These are phyloP conservation scores for Ondatra zibethicus DNA, from an alignment of 2,113 vertebrate species.

Conservation along the genomic window DNA sequence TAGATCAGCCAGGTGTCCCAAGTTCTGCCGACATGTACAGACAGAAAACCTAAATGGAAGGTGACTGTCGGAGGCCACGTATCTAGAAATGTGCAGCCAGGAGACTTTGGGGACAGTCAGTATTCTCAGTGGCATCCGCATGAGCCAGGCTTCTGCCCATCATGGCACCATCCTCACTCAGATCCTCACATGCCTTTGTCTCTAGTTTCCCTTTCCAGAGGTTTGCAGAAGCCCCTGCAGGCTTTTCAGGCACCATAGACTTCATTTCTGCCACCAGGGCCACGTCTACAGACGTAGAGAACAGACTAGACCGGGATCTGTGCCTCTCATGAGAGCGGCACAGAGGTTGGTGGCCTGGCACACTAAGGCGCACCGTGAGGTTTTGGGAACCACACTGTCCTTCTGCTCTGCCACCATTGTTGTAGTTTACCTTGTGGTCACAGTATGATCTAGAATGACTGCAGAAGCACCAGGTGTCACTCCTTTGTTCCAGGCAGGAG, in stretches of 20 bases:
- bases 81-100: background rate
- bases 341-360: background rate
- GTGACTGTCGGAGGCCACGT: background rate
- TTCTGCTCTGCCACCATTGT: background rate
- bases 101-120: background rate
- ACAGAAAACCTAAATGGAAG: background rate
- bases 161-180: accelerated
- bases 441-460: background rate
- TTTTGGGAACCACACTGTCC: background rate
- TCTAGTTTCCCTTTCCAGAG: background rate
- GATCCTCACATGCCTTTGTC: background rate
- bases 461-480: constrained; percentile 7
- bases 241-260: background rate
- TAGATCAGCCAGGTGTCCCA: too few relatives aligned
- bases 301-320: background rate
- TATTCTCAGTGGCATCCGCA: background rate
- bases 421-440: accelerated
- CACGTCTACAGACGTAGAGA: background rate
- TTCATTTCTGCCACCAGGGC: background rate
- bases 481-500: constrained; percentile 3
- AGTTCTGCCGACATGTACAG: background rate
- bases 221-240: background rate
- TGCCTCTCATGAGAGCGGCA: background rate
- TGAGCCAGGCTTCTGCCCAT: background rate
- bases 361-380: background rate